Percentiles rank a stretch among this genome's conserved stretches.
Conservation (phyloP, 2,888 invertebrate species). For the Coenonympha arcania region DNA sequence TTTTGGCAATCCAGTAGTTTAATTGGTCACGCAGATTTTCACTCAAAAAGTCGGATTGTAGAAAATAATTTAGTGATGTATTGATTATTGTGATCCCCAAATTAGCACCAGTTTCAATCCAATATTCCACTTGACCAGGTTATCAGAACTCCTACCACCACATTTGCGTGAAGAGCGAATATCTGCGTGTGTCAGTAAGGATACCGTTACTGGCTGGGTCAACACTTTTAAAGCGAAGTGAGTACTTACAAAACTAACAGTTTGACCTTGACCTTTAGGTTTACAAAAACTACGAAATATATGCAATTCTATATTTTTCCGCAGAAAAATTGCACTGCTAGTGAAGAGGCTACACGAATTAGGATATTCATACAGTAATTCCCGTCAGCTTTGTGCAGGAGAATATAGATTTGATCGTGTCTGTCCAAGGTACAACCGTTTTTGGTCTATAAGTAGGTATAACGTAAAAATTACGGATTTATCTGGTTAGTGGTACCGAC, state of each 20-base stretch:
- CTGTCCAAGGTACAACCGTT: slow-evolving; percentile 75
- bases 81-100: too few species aligned
- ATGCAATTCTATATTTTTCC: neutral
- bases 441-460: too few species aligned
- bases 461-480: too few species aligned
- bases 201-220: slow-evolving; percentile 84
- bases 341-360: slow-evolving; percentile 57
- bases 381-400: slow-evolving; percentile 59
- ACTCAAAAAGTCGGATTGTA: too few species aligned
- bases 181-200: slow-evolving; percentile 68
- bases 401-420: slow-evolving; percentile 74
- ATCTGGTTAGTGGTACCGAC: neutral
- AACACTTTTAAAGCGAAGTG: slow-evolving; percentile 82
- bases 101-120: neutral
- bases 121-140: slow-evolving; percentile 37
- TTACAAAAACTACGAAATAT: neutral
- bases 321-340: slow-evolving; percentile 62
- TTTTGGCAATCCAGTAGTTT: too few species aligned
- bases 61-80: too few species aligned
- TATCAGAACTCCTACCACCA: slow-evolving; percentile 79
- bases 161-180: slow-evolving; percentile 82
- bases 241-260: too few species aligned
- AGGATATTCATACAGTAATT: slow-evolving; percentile 62
- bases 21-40: too few species aligned
- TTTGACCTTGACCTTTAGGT: too few species aligned